Evolutionary conservation across 2,797 vertebrate species (phyloP).

Genomic region (Takifugu rubripes): DNA sequence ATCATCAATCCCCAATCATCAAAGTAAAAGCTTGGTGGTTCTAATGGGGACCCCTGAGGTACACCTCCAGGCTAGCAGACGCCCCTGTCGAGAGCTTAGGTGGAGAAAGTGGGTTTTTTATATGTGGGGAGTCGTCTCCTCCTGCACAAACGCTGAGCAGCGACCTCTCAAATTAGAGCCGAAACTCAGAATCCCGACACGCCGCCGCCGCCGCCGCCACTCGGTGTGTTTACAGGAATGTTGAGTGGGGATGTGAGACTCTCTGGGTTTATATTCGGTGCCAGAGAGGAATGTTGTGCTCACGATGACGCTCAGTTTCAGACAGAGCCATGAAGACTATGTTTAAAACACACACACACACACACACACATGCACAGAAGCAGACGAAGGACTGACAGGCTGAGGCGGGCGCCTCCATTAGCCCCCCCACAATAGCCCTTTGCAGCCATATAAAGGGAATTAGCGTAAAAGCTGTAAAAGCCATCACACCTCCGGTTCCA

Average conservation of each 20-base stretch:
- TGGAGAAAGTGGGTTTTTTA: too few species aligned
- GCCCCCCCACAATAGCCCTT: slow-evolving; percentile 53
- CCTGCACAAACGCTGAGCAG: not conserved
- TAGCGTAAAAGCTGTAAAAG: slow-evolving; percentile 64
- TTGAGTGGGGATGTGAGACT: not conserved
- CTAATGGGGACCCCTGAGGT: not conserved
- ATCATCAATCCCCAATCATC: not conserved
- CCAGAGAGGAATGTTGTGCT: too few species aligned
- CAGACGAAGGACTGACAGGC: slow-evolving; percentile 33
- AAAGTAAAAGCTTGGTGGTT: not conserved
- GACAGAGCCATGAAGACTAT: too few species aligned
- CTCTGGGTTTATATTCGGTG: not conserved
- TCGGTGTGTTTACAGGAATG: not conserved
- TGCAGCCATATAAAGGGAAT: slow-evolving; percentile 70
- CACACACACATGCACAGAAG: slow-evolving; percentile 21
- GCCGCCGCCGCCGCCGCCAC: too few species aligned
- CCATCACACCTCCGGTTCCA: slow-evolving; percentile 66
- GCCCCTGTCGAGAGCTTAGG: too few species aligned
- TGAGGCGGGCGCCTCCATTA: slow-evolving; percentile 55
- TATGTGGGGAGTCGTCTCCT: not conserved
- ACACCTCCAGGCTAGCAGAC: too few species aligned
- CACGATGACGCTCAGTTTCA: too few species aligned
- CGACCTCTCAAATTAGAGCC: too few species aligned
- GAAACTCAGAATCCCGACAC: too few species aligned
- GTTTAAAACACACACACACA: slow-evolving; percentile 11